Percentiles rank a stretch among this genome's conserved stretches.
Conservation (phyloP, 2,113 vertebrate species). For the Rhombomys opimus region DNA sequence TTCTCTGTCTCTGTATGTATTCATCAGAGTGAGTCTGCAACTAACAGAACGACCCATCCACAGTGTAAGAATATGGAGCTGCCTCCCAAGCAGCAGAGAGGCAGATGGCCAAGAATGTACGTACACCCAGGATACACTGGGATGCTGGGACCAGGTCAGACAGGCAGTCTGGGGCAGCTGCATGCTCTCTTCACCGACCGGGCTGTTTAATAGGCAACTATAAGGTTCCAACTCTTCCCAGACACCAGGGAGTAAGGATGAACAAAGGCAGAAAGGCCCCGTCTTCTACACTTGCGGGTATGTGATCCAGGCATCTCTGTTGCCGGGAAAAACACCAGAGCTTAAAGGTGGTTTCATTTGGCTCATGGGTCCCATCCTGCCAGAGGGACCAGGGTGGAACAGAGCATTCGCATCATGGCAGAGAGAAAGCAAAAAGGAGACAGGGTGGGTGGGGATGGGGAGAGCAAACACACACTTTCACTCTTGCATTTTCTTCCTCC, state of each 20-base stretch:
- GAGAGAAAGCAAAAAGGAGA: neutral
- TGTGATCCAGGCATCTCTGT: neutral
- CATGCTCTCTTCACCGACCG: neutral
- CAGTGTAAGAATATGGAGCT: neutral
- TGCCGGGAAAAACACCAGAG: no score
- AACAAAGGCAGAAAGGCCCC: neutral
- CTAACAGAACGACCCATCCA: neutral
- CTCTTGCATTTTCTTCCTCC: neutral
- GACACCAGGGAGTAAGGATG: neutral
- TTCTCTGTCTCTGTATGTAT: neutral
- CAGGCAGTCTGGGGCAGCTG: no score
- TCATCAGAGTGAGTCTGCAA: neutral
- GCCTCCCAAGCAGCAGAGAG: neutral
- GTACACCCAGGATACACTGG: neutral
- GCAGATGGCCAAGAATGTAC: neutral
- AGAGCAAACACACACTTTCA: neutral
- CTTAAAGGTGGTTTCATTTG: neutral
- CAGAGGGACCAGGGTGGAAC: neutral
- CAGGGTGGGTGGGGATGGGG: neutral
- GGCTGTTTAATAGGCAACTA: neutral
- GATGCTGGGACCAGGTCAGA: neutral
- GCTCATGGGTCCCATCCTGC: neutral
- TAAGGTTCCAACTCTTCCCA: rapidly evolving
- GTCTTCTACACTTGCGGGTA: neutral
- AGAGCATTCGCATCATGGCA: neutral